phyloP scores from a whole-genome alignment of 2,888 invertebrate species.

The Lithosia quadra region DNA sequence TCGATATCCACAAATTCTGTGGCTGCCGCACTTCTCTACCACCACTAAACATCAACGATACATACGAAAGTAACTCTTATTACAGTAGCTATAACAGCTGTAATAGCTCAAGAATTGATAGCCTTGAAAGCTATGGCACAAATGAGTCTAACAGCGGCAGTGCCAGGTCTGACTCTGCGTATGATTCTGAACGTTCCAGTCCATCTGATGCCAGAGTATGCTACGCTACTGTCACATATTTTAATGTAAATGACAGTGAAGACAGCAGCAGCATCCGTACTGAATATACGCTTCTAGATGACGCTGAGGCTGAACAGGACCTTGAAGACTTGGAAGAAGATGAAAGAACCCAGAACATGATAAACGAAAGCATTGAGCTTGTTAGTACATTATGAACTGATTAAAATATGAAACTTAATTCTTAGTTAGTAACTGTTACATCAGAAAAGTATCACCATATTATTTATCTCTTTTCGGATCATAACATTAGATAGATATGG shows the following conservation, averaged over 20 bases:
- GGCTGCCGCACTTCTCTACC: constrained; percentile 75
- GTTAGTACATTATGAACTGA: constrained; percentile 78
- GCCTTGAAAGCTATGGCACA: constrained; percentile 66
- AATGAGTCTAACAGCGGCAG: constrained; percentile 64
- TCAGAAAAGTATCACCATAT: not conserved
- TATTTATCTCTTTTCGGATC: not conserved
- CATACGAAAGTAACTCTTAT: constrained; percentile 70
- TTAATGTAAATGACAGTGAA: constrained; percentile 80
- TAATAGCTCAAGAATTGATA: constrained; percentile 71
- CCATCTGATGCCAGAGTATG: constrained; percentile 71
- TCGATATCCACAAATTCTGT: constrained; percentile 77
- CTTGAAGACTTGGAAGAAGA: constrained; percentile 63
- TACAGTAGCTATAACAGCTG: constrained; percentile 75
- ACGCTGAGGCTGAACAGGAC: constrained; percentile 62
- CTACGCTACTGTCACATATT: constrained; percentile 80
- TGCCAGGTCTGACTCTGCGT: constrained; percentile 76
- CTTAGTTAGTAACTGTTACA: not conserved
- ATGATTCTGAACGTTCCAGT: constrained; percentile 77
- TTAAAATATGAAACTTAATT: constrained; percentile 11
- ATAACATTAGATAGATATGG: constrained; percentile 1
- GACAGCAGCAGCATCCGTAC: constrained; percentile 82
- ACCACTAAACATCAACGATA: constrained; percentile 62
- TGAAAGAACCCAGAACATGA: constrained; percentile 77
- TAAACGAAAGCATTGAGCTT: constrained; percentile 80
- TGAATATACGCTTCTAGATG: constrained; percentile 79